Evolutionary conservation across 2,797 vertebrate species (phyloP).

Genomic region (Tadarida brasiliensis): DNA sequence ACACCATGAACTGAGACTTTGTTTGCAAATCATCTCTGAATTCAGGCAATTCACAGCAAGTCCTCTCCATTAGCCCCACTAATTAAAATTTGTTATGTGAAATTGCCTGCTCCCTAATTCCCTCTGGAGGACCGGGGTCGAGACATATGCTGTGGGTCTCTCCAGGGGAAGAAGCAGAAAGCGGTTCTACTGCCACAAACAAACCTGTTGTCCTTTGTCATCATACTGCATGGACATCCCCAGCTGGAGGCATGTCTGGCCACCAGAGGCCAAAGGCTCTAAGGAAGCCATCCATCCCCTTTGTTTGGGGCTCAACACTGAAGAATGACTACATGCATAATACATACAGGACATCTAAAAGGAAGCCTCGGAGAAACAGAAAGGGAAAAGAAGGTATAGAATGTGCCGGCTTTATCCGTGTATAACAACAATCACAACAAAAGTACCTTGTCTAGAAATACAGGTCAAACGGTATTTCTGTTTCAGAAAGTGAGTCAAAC

Average conservation of each 20-base stretch:
- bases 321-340: background rate
- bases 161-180: background rate
- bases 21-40: slow-evolving; percentile 70
- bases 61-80: slow-evolving; percentile 7
- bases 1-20: slow-evolving; percentile 68
- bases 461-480: background rate
- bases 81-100: slow-evolving; percentile 63
- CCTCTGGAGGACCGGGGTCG: background rate
- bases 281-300: background rate
- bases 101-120: slow-evolving; percentile 3
- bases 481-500: background rate
- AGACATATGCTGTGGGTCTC: background rate
- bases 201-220: background rate
- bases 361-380: background rate
- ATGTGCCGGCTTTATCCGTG: background rate
- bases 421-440: background rate
- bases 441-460: background rate
- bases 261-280: background rate
- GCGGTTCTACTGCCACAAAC: background rate
- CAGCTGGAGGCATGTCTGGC: background rate
- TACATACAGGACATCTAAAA: background rate
- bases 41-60: slow-evolving; percentile 67
- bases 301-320: background rate
- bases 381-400: background rate
- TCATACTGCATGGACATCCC: accelerated